Evolutionary conservation across 2,888 invertebrate species (phyloP).

Genomic region (Drosophila stalkeri): DNA sequence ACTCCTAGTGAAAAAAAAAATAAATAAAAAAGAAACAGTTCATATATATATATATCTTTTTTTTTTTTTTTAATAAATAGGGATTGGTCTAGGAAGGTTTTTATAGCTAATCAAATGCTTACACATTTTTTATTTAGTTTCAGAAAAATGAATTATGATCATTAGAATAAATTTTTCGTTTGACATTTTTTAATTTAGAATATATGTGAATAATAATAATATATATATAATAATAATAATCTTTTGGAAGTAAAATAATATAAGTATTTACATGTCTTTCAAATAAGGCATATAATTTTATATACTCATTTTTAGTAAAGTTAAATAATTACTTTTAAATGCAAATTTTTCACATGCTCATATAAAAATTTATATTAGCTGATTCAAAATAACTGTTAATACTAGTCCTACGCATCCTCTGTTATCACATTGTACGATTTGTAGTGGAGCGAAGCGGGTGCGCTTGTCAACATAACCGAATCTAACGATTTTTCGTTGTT

Average conservation of each 20-base stretch:
- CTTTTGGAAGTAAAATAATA: no score
- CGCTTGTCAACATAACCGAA: constrained; percentile 66
- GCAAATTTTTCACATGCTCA: not conserved
- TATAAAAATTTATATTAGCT: no score
- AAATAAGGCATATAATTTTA: not conserved
- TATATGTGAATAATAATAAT: no score
- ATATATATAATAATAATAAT: no score
- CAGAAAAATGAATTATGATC: no score
- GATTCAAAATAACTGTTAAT: no score
- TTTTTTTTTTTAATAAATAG: not conserved
- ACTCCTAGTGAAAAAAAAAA: not conserved
- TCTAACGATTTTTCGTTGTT: constrained; percentile 65
- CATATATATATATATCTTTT: no score
- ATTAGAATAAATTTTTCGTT: not conserved
- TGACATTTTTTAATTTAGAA: not conserved
- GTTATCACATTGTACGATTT: constrained; percentile 18
- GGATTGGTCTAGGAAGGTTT: not conserved
- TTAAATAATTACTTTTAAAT: not conserved
- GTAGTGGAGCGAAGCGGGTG: constrained; percentile 36
- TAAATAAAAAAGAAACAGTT: no score
- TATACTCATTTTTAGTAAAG: not conserved
- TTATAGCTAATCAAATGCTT: not conserved
- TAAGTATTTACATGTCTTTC: no score
- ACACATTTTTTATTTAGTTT: not conserved
- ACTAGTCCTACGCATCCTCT: constrained; percentile 8